Evolutionary conservation across 2,888 invertebrate genomes (phyloP).

Genomic region (Microchrysa polita): DNA sequence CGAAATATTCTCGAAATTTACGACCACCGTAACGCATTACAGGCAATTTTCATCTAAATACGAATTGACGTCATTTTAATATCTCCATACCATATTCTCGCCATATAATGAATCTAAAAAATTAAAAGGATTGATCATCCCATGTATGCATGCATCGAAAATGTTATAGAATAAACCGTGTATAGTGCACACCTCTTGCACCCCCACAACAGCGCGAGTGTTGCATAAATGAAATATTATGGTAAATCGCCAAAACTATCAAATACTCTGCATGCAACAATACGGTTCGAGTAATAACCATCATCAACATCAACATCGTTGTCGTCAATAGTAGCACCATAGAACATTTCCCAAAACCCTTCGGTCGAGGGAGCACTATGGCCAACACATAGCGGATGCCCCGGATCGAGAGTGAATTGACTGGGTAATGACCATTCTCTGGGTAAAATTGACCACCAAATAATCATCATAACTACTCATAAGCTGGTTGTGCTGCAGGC

Average conservation of each 20-base stretch:
- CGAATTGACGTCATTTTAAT: not conserved
- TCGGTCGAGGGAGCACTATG: too few species aligned
- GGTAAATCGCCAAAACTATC: constrained; percentile 8
- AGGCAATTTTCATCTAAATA: not conserved
- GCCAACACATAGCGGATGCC: too few species aligned
- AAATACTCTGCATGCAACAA: constrained; percentile 4
- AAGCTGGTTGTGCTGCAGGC: constrained; percentile 33
- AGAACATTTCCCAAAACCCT: not conserved
- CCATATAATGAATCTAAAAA: not conserved
- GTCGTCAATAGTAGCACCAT: not conserved
- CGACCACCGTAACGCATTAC: not conserved
- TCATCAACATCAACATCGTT: not conserved
- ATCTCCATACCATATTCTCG: not conserved
- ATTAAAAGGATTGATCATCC: not conserved
- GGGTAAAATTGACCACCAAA: constrained; percentile 27
- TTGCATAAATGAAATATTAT: not conserved
- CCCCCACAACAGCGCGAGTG: not conserved
- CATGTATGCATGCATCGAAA: not conserved
- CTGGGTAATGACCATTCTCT: constrained; percentile 38
- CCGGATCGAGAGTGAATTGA: constrained; percentile 8
- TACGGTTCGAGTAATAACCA: not conserved
- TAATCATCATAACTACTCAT: constrained; percentile 42
- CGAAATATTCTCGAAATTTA: not conserved
- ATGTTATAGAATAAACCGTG: too few species aligned
- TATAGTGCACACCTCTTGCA: not conserved